Evolutionary conservation across 2,888 invertebrate species (phyloP), one percentile per base, ranked within the genome.

Genomic region (Tetragonula carbonaria): DNA sequence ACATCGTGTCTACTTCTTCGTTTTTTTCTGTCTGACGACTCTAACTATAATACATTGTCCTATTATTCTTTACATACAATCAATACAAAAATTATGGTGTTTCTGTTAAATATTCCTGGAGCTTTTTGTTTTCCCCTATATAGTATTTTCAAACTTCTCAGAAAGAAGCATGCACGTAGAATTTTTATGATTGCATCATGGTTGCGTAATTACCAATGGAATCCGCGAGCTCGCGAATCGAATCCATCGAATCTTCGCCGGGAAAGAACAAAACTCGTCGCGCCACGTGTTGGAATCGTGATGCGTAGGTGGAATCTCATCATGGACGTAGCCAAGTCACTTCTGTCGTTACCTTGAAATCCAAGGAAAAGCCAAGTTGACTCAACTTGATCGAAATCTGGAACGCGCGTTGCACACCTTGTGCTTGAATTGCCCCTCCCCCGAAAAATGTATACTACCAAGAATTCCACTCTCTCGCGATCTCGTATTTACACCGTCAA

Each of bases 231-330:
- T 38, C 28, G 28, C 13, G 5, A n/a, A 28, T 38, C n/a, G 6
- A 14, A n/a, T 16, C 4, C 14, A 38, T n/a, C 23, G 55, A 57
- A n/a, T 6, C 2, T 55, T 16, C n/a, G 33, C 50, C 21, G 65
- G 8, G 28, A 33, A 50, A 59, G 55, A 74, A 53, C 38, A 13
- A 2, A 59, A 38, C 79, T 57, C 57, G 73, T 33, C 28, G 28
- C 28, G 28, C 28, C 74, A 67, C 71, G 77, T 74, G 83, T 72
- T 28, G 1, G 23, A 23, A 23, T 23, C 23, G 23, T 23, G 23
- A 23, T 57, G 80, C 50, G 87, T 87, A 77, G 87, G 85, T 75
- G 87, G 87, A 80, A 84, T 82, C 63, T 66, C 50, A 28, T 45
- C 68, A 82, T 75, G 78, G 78, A 86, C 55, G 74, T 67, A 63